Percentiles rank a stretch among this genome's conserved stretches.
Evolutionary conservation across 2,888 invertebrate species (phyloP).

Genomic region (Protonemura montana): DNA sequence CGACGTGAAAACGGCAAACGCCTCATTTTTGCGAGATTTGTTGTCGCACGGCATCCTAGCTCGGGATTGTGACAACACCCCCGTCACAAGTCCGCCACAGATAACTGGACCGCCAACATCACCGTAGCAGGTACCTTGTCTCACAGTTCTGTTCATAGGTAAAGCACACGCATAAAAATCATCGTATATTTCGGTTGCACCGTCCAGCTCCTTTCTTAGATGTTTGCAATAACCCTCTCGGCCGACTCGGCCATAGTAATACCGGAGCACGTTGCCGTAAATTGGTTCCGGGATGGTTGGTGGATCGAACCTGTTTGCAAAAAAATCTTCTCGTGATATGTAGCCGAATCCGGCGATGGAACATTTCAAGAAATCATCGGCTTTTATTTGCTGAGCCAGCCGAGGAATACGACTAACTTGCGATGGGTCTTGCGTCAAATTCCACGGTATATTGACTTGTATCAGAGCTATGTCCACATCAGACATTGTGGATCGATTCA

Average conservation of each 20-base stretch:
- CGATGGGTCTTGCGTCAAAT: not conserved
- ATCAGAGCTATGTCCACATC: not conserved
- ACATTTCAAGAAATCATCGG: not conserved
- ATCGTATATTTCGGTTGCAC: not conserved
- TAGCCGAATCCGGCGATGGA: not conserved
- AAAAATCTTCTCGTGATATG: not conserved
- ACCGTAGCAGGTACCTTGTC: not conserved
- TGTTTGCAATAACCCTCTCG: not conserved
- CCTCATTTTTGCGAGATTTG: not conserved
- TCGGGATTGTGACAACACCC: not conserved
- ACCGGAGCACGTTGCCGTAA: not conserved
- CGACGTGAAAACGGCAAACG: not conserved
- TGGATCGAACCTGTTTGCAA: not conserved
- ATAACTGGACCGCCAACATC: not conserved
- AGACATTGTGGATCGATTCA: not conserved
- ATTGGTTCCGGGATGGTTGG: not conserved
- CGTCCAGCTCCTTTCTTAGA: not conserved
- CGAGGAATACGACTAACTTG: not conserved
- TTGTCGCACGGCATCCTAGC: not conserved
- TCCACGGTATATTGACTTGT: not conserved
- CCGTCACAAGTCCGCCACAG: not conserved
- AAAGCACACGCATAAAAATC: not conserved
- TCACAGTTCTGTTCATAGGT: not conserved
- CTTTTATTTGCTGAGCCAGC: not conserved
- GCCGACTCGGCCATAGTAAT: not conserved